A percentile compares a stretch with the other conserved stretches of the same genome.
Conservation (phyloP, 2,888 invertebrate genomes). For the Blera fallax region DNA sequence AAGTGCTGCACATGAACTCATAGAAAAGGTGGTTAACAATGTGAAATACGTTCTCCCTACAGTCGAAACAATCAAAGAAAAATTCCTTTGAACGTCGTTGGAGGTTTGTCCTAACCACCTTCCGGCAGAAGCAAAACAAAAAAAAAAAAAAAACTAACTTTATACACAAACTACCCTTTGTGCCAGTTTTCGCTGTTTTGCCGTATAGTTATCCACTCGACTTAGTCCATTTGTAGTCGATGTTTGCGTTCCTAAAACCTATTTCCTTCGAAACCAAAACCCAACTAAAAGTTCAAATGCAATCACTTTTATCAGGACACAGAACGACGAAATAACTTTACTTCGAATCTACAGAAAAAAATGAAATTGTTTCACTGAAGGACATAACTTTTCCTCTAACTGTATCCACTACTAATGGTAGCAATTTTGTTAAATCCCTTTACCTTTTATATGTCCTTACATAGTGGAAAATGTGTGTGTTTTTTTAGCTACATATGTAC, state of each 20-base stretch:
- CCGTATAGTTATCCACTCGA: slow-evolving; percentile 31
- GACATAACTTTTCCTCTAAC: slow-evolving; percentile 36
- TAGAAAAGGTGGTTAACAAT: slow-evolving; percentile 53
- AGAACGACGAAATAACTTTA: slow-evolving; percentile 58
- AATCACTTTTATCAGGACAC: slow-evolving; percentile 50
- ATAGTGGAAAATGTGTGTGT: not conserved
- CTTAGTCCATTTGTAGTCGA: slow-evolving; percentile 63
- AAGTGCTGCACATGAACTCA: slow-evolving; percentile 61
- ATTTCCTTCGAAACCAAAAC: slow-evolving; percentile 47
- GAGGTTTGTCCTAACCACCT: slow-evolving; percentile 55
- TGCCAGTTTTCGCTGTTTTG: slow-evolving; percentile 58
- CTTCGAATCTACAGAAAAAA: slow-evolving; percentile 25
- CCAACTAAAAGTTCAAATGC: slow-evolving; percentile 57
- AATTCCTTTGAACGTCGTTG: slow-evolving; percentile 70
- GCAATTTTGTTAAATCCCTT: not conserved
- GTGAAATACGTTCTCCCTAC: slow-evolving; percentile 26
- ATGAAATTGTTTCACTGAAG: slow-evolving; percentile 46
- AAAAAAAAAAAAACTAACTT: not conserved
- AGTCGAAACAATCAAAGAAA: slow-evolving; percentile 65
- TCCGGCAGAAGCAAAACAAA: slow-evolving; percentile 5
- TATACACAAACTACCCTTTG: slow-evolving; percentile 37
- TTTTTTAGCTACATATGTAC: no score
- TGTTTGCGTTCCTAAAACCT: slow-evolving; percentile 72
- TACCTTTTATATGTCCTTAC: not conserved
- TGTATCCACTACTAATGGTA: not conserved